Percentiles rank a stretch among this genome's conserved stretches.
phyloP scores from a whole-genome alignment of 64 coral and sea anemone genomes.

The Catalaphyllia jardinei region DNA sequence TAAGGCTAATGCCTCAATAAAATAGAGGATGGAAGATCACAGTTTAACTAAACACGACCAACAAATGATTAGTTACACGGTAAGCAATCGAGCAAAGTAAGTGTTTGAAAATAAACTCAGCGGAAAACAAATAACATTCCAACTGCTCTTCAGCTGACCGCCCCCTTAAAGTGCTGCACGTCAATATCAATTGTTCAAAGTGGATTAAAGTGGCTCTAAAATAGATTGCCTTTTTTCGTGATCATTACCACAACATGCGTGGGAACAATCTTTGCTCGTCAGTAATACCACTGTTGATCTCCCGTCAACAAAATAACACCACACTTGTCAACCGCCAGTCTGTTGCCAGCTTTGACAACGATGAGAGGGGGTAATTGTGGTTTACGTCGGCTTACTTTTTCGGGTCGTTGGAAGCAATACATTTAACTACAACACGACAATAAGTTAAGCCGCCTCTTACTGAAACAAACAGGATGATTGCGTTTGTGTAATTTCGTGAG shows the following conservation, averaged over 20 bases:
- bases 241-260: not conserved
- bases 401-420: not conserved
- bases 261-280: not conserved
- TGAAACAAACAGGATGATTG: not conserved
- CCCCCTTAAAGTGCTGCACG: not conserved
- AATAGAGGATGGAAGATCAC: no score
- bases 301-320: not conserved
- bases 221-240: constrained; percentile 12
- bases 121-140: no score
- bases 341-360: not conserved
- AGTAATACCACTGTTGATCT: not conserved
- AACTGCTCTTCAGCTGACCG: not conserved
- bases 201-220: constrained; percentile 13
- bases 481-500: not conserved
- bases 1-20: no score
- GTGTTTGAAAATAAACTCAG: no score
- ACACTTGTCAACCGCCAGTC: not conserved
- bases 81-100: no score
- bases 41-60: no score
- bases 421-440: not conserved
- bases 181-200: not conserved
- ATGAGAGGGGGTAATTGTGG: not conserved
- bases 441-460: not conserved
- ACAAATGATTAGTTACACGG: no score
- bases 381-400: not conserved